Evolutionary conservation across 2,888 invertebrate species (phyloP), one percentile per base, ranked within the genome.

Genomic region (Nemotelus pantherinus): DNA sequence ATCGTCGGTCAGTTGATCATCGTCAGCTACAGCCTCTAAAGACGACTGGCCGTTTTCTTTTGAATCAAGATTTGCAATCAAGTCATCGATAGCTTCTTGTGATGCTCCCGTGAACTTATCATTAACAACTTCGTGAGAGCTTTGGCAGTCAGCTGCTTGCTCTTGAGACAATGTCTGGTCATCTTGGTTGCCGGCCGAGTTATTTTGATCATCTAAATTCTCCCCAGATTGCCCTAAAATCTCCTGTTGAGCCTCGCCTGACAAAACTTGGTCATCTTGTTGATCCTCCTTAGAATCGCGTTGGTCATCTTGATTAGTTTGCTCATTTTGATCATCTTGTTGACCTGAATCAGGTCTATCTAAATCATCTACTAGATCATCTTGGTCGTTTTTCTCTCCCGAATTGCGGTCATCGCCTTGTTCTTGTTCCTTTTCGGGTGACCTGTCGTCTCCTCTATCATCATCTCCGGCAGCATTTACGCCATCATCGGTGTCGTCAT

Each of bases 61-160:
- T 25, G 25, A 25, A 25, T 25, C 25, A 25, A 63, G 43, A 63
- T 63, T 25, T 41, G 63, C 39, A 7, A 63, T 43, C 43, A 63
- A 63, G 9, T 63, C 63, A n/a, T 63, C 63, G 3, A 63, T 63
- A 43, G 63, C 43, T 63, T 63, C 63, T 63, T 39, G 39, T 3
- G 63, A 63, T 7, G 43, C 63, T 5, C 41, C 63, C 39, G 9
- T 25, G 43, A 63, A 63, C 43, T 63, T 63, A 63, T 63, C 63
- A 43, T 63, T 63, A 41, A 63, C 43, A 63, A 63, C 63, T 43
- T 63, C 63, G 9, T 25, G n/a, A n/a, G 63, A 63, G 57, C 10
- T 10, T 39, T 39, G 3, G 58, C 10, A n/a, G 6, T 63, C 63
- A 43, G 39, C 63, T 39, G 41, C 63, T 63, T 63, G 63, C 57